Evolutionary conservation across 2,113 vertebrate genomes (phyloP).

Genomic region (Puffinus mauretanicus): DNA sequence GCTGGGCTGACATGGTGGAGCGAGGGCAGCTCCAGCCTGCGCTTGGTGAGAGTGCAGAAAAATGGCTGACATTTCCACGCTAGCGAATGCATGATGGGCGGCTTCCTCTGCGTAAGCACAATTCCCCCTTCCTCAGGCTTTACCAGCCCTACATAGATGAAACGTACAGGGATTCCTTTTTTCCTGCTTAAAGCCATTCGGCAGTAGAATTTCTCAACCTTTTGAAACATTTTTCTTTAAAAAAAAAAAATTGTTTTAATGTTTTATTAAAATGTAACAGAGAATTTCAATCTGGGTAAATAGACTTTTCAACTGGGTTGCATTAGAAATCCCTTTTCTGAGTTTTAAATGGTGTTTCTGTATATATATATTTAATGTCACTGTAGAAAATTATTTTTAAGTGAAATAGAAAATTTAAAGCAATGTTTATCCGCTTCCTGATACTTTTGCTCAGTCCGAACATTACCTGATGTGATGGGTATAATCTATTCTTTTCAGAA

Average conservation of each 20-base stretch:
- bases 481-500: neutral
- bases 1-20: conserved; percentile 47
- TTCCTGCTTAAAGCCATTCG: neutral
- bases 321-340: neutral
- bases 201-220: neutral
- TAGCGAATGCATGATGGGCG: neutral
- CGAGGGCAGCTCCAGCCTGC: conserved; percentile 34
- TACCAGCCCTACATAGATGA: neutral
- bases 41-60: conserved; percentile 19
- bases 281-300: neutral
- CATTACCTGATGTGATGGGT: neutral
- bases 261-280: neutral
- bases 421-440: neutral
- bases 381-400: neutral
- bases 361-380: neutral
- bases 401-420: neutral
- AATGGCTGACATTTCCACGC: conserved; percentile 56
- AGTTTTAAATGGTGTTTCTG: neutral
- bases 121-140: neutral
- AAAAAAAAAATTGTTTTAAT: neutral
- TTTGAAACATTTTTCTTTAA: neutral
- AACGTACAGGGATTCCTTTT: neutral
- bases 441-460: neutral
- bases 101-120: conserved; percentile 46
- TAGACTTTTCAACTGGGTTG: neutral